Base-by-base conservation (phyloP, 2,888 invertebrate genomes). In the Microctonus brassicae region DNA sequence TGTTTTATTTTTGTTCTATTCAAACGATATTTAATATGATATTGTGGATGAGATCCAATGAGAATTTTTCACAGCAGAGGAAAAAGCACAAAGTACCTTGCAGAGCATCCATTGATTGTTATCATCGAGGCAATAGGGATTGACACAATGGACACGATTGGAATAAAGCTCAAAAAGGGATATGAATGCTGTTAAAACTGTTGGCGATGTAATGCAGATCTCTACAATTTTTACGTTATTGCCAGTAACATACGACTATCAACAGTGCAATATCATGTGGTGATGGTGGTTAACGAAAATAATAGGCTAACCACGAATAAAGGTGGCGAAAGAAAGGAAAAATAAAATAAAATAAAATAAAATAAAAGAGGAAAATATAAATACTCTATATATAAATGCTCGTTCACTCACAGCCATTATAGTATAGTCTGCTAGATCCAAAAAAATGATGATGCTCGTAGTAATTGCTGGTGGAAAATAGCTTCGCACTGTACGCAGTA, bases 381-480 rank as follows among this genome's bases (percentile, higher is more conserved):
- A 47, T 55, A 36, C 3, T 39, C 6, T 36, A 33, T 36, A 29
- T 47, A 53, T 20, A 34, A n/a, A n/a, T n/a, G n/a, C n/a, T 70
- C 29, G 47, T 63, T 39, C 47, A 61, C 36, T 26, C 69, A 57
- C 17, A 9, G 17, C 64, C 24, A 53, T 63, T 26, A 70, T 55
- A 77, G 75, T 76, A 76, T 76, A 78, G 78, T 76, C 76, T 73
- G 77, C 79, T 78, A 78, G 75, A 76, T 78, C 67, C 70, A 58
- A 76, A 79, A 79, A 79, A 78, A 77, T 74, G 74, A 77, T 76
- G 74, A n/a, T n/a, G n/a, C n/a, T n/a, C n/a, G 68, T 74, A 72
- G 75, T 74, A 75, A 74, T 74, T 73, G 75, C 61, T 39, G 42
- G 65, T 71, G 60, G 62, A 53, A 69, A 74, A 69, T 62, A 63